phyloP scores from a whole-genome alignment of 2,113 vertebrate species.

The Verasper variegatus region DNA sequence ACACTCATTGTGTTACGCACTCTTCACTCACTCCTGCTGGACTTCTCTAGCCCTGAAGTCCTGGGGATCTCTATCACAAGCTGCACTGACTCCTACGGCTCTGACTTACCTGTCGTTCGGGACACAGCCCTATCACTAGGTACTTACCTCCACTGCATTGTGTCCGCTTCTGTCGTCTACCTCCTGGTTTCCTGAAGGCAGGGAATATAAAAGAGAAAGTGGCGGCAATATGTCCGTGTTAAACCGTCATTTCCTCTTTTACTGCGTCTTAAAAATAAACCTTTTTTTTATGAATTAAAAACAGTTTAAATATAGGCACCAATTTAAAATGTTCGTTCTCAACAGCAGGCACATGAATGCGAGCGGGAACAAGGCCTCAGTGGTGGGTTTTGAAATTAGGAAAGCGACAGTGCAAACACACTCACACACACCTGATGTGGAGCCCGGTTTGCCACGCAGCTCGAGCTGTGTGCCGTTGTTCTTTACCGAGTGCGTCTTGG shows the following conservation, averaged over 20 bases:
- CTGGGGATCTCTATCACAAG: background rate
- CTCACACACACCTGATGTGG: constrained; percentile 86
- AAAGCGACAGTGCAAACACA: constrained; percentile 47
- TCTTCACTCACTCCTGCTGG: too few species aligned
- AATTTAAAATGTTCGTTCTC: background rate
- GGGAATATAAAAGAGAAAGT: constrained; percentile 8
- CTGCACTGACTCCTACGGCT: constrained; percentile 27
- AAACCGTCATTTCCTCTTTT: constrained; percentile 1
- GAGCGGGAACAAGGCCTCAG: constrained; percentile 5
- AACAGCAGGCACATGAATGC: background rate
- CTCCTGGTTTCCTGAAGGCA: constrained; percentile 88
- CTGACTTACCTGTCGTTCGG: constrained; percentile 81
- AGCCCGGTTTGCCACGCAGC: constrained; percentile 87
- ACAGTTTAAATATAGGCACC: background rate
- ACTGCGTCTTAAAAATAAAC: background rate
- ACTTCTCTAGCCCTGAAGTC: constrained; percentile 25
- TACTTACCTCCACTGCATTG: constrained; percentile 96
- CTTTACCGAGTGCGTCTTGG: constrained; percentile 88
- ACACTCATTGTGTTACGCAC: too few species aligned
- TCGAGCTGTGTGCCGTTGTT: constrained; percentile 90
- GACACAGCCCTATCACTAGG: constrained; percentile 62
- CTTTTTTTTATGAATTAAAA: background rate
- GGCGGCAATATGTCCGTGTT: constrained; percentile 28
- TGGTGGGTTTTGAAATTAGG: constrained; percentile 28
- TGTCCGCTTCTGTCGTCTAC: constrained; percentile 87